A percentile compares a stretch with the other conserved stretches of the same genome.
Conservation (phyloP, 1,140 invertebrate genomes). For the Rhizoglyphus robini region DNA sequence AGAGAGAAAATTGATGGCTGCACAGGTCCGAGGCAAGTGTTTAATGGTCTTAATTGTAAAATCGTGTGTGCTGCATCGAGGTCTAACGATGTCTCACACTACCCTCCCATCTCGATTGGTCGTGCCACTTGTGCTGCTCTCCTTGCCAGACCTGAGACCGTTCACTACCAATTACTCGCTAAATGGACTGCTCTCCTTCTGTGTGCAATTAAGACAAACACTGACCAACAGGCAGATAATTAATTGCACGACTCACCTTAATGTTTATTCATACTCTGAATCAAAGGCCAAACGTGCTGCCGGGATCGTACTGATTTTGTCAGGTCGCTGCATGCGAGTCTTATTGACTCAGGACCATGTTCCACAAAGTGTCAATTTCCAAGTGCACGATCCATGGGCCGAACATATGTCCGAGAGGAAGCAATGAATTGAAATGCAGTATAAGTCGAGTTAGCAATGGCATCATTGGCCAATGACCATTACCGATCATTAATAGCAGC, state of each 20-base stretch:
- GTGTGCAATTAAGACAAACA: not conserved
- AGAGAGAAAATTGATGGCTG: not conserved
- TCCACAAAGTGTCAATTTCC: not conserved
- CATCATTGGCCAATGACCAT: not conserved
- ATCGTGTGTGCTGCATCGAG: not conserved
- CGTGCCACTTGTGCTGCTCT: not conserved
- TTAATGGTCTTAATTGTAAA: slow-evolving; percentile 1
- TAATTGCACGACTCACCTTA: slow-evolving; percentile 1
- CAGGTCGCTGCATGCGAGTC: no score
- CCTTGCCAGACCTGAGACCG: not conserved
- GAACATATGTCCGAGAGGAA: no score
- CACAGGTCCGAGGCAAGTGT: not conserved
- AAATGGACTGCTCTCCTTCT: slow-evolving; percentile 2
- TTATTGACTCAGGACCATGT: not conserved
- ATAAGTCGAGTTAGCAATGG: no score
- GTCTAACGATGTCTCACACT: slow-evolving; percentile 15
- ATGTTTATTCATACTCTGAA: not conserved
- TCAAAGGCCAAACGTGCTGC: not conserved
- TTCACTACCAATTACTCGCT: not conserved
- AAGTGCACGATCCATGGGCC: no score
- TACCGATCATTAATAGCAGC: not conserved
- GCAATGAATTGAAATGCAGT: no score
- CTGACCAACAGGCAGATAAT: not conserved
- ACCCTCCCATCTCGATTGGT: slow-evolving; percentile 13
- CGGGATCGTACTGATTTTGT: not conserved